Evolutionary conservation across 2,888 invertebrate genomes (phyloP).

Genomic region (Euclidia mi): DNA sequence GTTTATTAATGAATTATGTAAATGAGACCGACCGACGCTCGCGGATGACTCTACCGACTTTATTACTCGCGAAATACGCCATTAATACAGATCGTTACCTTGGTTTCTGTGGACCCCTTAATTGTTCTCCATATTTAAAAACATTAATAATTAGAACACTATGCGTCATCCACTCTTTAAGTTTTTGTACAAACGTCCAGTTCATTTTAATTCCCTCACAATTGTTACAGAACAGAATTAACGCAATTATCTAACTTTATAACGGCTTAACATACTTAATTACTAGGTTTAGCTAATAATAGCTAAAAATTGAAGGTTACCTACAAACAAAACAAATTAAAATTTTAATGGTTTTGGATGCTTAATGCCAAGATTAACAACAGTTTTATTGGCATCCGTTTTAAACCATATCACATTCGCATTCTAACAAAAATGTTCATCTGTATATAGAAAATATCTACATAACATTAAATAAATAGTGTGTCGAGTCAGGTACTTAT

Average conservation of each 20-base stretch:
- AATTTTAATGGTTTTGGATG: too few species aligned
- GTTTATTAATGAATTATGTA: constrained; percentile 87
- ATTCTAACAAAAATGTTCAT: too few species aligned
- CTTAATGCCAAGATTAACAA: too few species aligned
- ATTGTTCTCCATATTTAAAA: constrained; percentile 44
- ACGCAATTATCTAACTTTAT: constrained; percentile 26
- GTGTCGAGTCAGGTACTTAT: too few species aligned
- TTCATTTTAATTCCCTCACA: constrained; percentile 27
- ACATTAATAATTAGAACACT: constrained; percentile 26
- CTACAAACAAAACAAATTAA: not conserved
- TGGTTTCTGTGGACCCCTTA: constrained; percentile 37
- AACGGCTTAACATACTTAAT: not conserved
- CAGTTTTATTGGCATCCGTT: too few species aligned
- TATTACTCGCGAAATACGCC: constrained; percentile 76
- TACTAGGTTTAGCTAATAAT: not conserved
- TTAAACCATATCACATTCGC: too few species aligned
- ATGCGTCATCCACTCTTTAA: constrained; percentile 31
- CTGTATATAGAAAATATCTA: too few species aligned
- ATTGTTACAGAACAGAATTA: constrained; percentile 30
- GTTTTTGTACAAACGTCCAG: constrained; percentile 8
- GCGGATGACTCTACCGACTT: constrained; percentile 69
- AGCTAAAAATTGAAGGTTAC: constrained; percentile 25
- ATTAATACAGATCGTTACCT: constrained; percentile 65
- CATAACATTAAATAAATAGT: too few species aligned
- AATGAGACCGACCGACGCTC: constrained; percentile 72